Percentiles rank a stretch among this genome's conserved stretches.
Evolutionary conservation across 2,113 vertebrate species (phyloP).

Genomic region (Cromileptes altivelis): DNA sequence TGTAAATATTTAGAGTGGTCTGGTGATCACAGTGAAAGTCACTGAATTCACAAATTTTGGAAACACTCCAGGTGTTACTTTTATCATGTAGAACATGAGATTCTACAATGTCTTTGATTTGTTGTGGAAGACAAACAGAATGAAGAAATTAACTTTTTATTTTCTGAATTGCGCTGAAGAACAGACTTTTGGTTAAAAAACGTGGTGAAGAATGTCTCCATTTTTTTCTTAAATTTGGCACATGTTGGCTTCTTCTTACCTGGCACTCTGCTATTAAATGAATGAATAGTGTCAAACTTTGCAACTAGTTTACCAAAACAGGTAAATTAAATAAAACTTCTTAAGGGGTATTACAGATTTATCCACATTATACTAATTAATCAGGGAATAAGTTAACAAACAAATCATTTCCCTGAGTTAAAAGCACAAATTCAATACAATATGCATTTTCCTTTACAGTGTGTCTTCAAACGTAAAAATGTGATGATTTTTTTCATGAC

Average conservation of each 20-base stretch:
- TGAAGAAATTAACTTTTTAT: no score
- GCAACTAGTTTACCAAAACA: not conserved
- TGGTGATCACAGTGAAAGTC: not conserved
- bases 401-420: not conserved
- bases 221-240: not conserved
- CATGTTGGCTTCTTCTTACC: not conserved
- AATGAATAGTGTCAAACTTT: not conserved
- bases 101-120: not conserved
- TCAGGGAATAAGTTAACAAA: not conserved
- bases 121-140: not conserved
- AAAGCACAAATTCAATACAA: not conserved
- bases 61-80: constrained; percentile 5
- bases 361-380: no score
- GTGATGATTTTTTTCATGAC: not conserved
- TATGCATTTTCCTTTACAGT: not conserved
- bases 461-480: not conserved
- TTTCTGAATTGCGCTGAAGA: not conserved
- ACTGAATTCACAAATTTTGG: not conserved
- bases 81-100: not conserved
- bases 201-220: not conserved
- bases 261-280: not conserved
- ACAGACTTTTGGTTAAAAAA: not conserved
- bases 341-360: no score
- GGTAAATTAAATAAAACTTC: not conserved
- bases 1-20: constrained; percentile 1